Conservation (phyloP, 2,888 invertebrate species). For the Erebia aethiops region DNA sequence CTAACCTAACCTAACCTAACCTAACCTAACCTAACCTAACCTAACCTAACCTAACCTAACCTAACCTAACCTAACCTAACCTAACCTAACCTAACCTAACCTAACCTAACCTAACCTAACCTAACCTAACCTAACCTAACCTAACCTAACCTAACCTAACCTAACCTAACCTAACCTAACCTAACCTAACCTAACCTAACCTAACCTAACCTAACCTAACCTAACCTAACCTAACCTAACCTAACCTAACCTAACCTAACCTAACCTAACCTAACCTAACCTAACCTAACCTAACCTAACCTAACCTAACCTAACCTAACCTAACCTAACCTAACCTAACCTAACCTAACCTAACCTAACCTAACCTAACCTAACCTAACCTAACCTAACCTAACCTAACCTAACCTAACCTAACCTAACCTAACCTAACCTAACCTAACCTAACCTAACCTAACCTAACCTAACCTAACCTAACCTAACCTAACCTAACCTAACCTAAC, state of each 20-base stretch:
- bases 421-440: too few relatives aligned
- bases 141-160: background rate
- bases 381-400: too few relatives aligned
- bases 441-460: too few relatives aligned
- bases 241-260: conserved; percentile 4
- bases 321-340: too few relatives aligned
- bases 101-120: background rate
- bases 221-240: conserved; percentile 9
- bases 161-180: conserved; percentile 13
- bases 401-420: too few relatives aligned
- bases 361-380: too few relatives aligned
- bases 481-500: too few relatives aligned
- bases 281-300: background rate
- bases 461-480: too few relatives aligned
- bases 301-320: too few relatives aligned
- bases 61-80: background rate
- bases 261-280: conserved; percentile 8
- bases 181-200: conserved; percentile 11
- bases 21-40: conserved; percentile 2
- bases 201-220: conserved; percentile 12
- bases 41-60: conserved; percentile 29
- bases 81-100: background rate
- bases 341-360: too few relatives aligned
- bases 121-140: conserved; percentile 2
- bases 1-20: conserved; percentile 7